These are phyloP conservation scores for Diplodus puntazzo DNA, from an alignment of 2,797 vertebrate genomes.

Conservation along the genomic window DNA sequence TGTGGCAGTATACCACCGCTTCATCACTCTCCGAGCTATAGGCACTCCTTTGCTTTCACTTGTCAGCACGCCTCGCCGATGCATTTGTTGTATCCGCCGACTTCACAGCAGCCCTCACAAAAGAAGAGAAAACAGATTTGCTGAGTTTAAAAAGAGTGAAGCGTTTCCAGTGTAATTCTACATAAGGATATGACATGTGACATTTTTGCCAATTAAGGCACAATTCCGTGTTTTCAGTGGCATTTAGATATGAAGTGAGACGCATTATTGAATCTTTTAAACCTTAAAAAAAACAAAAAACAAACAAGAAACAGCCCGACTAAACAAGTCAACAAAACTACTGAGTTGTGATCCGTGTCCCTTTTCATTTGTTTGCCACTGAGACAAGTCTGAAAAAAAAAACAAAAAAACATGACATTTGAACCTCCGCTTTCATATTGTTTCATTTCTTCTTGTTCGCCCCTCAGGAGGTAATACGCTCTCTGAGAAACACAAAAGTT, in stretches of 20 bases:
- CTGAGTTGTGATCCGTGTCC: not conserved
- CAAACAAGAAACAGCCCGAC: not conserved
- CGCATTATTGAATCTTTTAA: not conserved
- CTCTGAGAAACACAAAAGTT: not conserved
- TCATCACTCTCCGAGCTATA: constrained; percentile 44
- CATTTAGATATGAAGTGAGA: constrained; percentile 24
- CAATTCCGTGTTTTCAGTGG: not conserved
- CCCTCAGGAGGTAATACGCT: not conserved
- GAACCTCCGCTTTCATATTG: constrained; percentile 14
- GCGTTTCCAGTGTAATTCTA: not conserved
- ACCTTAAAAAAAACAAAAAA: not conserved
- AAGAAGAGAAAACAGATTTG: constrained; percentile 2
- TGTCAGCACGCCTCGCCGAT: constrained; percentile 27
- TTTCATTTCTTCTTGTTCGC: constrained; percentile 13
- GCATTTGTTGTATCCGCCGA: constrained; percentile 2
- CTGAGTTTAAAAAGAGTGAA: not conserved
- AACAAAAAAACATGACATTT: constrained; percentile 19
- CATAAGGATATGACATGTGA: too few relatives aligned
- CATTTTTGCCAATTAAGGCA: too few relatives aligned
- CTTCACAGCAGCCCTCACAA: constrained; percentile 9
- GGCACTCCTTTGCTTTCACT: constrained; percentile 9
- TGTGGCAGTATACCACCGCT: constrained; percentile 43
- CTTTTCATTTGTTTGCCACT: constrained; percentile 23
- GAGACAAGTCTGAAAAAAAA: constrained; percentile 16
- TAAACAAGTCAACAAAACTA: not conserved